Percentiles rank a stretch among this genome's conserved stretches.
Conservation (phyloP, 2,113 vertebrate species). For the Scomber colias region DNA sequence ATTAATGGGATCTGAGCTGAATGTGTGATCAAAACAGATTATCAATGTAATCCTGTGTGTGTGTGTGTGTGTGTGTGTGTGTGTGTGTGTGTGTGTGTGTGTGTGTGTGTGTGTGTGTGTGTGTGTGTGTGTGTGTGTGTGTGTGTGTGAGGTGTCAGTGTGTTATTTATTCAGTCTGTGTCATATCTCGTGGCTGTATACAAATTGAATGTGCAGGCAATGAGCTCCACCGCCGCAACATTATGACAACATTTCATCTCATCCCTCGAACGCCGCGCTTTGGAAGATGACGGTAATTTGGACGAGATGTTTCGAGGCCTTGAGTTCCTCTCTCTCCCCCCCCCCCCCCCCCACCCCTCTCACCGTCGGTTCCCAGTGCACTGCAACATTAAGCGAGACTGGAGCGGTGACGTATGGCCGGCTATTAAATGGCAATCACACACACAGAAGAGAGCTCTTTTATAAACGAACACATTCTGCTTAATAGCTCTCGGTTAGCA, state of each 20-base stretch:
- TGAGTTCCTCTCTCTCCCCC: conserved; percentile 9
- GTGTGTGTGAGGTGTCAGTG: not conserved
- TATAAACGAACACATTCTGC: conserved; percentile 71
- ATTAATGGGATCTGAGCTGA: conserved; percentile 28
- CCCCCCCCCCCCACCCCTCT: not conserved
- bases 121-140: not conserved
- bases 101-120: too few species aligned
- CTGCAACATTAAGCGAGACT: conserved; percentile 65
- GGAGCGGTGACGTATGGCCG: conserved; percentile 65
- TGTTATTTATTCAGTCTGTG: conserved; percentile 26
- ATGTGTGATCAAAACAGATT: conserved; percentile 18
- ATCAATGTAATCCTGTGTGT: conserved; percentile 5
- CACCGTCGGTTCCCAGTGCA: conserved; percentile 32
- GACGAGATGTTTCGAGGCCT: conserved; percentile 58
- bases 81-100: not conserved
- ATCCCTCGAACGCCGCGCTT: conserved; percentile 51
- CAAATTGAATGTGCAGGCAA: conserved; percentile 19
- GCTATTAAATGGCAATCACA: conserved; percentile 78
- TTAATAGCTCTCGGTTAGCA: conserved; percentile 70
- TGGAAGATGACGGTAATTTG: conserved; percentile 72
- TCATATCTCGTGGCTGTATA: conserved; percentile 14
- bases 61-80: too few species aligned
- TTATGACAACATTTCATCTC: conserved; percentile 65
- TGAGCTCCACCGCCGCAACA: conserved; percentile 45
- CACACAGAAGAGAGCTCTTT: conserved; percentile 71